Conservation (phyloP, 2,888 invertebrate species). For the Agrypnus murinus region DNA sequence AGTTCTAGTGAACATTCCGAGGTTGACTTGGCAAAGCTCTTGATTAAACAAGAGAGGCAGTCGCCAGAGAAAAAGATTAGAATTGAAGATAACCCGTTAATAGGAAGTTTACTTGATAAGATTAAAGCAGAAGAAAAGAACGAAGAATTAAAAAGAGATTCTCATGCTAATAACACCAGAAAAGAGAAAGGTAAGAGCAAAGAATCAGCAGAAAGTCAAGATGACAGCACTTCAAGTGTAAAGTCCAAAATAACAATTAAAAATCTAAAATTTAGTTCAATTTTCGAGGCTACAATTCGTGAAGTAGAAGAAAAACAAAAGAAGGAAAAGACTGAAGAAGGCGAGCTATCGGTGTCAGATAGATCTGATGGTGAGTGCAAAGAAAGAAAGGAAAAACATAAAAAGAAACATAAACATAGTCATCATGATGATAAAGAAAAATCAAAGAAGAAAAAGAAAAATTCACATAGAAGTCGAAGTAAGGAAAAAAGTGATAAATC, state of each 20-base stretch:
- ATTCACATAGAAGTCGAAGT: conserved; percentile 40
- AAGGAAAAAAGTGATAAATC: conserved; percentile 37
- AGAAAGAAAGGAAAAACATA: conserved; percentile 48
- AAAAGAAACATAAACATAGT: conserved; percentile 51
- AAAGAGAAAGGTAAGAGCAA: conserved; percentile 54
- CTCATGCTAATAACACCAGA: conserved; percentile 43
- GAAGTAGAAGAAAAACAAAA: conserved; percentile 51
- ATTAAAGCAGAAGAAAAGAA: conserved; percentile 39
- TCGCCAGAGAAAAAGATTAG: conserved; percentile 65
- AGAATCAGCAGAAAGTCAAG: conserved; percentile 63
- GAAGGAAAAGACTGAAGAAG: conserved; percentile 36
- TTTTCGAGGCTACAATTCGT: conserved; percentile 72
- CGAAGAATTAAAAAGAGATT: conserved; percentile 32
- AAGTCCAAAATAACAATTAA: conserved; percentile 78
- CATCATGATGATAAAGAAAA: conserved; percentile 36
- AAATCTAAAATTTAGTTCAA: conserved; percentile 79
- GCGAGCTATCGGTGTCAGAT: conserved; percentile 27
- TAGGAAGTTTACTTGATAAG: conserved; percentile 45
- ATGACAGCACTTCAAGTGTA: conserved; percentile 62
- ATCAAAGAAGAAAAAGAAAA: conserved; percentile 42
- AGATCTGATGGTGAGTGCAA: conserved; percentile 47
- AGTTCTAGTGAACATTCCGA: conserved; percentile 63
- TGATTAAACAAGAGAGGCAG: conserved; percentile 67
- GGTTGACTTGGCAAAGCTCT: conserved; percentile 66
- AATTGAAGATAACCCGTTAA: conserved; percentile 59